These are phyloP conservation scores for Hoplostethus mediterraneus DNA, from an alignment of 2,797 vertebrate species.

Conservation along the genomic window DNA sequence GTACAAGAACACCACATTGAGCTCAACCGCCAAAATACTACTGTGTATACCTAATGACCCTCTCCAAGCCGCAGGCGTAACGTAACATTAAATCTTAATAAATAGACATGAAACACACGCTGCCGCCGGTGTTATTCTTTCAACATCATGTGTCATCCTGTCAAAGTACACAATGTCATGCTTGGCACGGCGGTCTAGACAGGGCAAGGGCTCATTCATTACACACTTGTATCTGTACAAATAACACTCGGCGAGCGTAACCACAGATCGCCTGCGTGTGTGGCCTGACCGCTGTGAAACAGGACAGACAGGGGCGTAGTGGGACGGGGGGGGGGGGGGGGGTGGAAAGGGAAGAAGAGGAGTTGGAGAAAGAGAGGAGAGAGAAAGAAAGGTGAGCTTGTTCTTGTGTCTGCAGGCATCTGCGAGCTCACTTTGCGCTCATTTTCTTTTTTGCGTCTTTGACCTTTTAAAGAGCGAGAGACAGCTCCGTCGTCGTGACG, in stretches of 20 bases:
- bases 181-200: slow-evolving; percentile 42
- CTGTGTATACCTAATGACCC: slow-evolving; percentile 46
- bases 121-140: slow-evolving; percentile 57
- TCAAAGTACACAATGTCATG: slow-evolving; percentile 56
- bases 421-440: too few species aligned
- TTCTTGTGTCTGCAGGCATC: neutral
- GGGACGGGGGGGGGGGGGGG: slow-evolving; percentile 18
- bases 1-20: slow-evolving; percentile 59
- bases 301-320: slow-evolving; percentile 17
- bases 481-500: neutral
- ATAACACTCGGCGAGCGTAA: slow-evolving; percentile 63
- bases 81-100: slow-evolving; percentile 74
- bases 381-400: neutral
- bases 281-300: slow-evolving; percentile 51
- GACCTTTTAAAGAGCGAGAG: too few species aligned
- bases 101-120: slow-evolving; percentile 61
- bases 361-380: slow-evolving; percentile 17
- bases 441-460: too few species aligned
- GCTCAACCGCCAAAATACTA: slow-evolving; percentile 59
- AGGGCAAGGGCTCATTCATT: slow-evolving; percentile 62
- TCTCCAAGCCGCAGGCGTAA: slow-evolving; percentile 62
- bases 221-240: slow-evolving; percentile 70
- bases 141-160: slow-evolving; percentile 59
- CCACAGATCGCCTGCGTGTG: slow-evolving; percentile 57
- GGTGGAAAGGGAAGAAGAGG: slow-evolving; percentile 16